A percentile compares a stretch with the other conserved stretches of the same genome.
phyloP scores from a whole-genome alignment of 2,797 vertebrate genomes.

The Muraenolepis orangiensis region DNA sequence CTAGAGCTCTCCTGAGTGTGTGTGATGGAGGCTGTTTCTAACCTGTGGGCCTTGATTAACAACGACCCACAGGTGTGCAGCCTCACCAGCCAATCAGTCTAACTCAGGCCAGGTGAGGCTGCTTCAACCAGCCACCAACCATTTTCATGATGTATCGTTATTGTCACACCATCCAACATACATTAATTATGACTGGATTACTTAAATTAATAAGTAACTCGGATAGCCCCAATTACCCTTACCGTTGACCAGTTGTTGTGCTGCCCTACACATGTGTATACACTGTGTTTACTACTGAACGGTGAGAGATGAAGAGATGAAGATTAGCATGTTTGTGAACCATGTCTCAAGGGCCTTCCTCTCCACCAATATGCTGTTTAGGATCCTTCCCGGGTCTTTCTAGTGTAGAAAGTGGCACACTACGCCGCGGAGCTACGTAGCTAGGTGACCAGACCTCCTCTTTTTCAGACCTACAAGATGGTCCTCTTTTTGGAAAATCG shows the following conservation, averaged over 20 bases:
- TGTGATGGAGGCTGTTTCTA: too few relatives aligned
- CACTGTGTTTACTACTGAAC: neutral
- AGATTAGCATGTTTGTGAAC: neutral
- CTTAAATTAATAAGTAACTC: neutral
- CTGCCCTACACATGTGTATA: neutral
- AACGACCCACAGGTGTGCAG: too few relatives aligned
- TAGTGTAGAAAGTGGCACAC: neutral
- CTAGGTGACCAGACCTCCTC: too few relatives aligned
- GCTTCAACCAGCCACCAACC: too few relatives aligned
- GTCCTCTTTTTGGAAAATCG: too few relatives aligned
- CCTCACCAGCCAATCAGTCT: too few relatives aligned
- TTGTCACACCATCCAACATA: neutral
- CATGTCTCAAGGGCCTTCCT: neutral
- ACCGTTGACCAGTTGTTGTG: neutral
- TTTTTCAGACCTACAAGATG: too few relatives aligned
- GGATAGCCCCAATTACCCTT: neutral
- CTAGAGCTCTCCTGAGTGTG: too few relatives aligned
- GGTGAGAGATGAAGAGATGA: neutral
- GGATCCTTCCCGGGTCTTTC: neutral
- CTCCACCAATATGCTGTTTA: neutral
- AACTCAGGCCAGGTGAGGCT: too few relatives aligned
- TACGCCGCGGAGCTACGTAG: neutral
- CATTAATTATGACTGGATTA: neutral
- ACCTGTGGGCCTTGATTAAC: too few relatives aligned
- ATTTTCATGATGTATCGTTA: neutral